Conservation (phyloP, 2,888 invertebrate genomes). For the Schizotus pectinicornis region DNA sequence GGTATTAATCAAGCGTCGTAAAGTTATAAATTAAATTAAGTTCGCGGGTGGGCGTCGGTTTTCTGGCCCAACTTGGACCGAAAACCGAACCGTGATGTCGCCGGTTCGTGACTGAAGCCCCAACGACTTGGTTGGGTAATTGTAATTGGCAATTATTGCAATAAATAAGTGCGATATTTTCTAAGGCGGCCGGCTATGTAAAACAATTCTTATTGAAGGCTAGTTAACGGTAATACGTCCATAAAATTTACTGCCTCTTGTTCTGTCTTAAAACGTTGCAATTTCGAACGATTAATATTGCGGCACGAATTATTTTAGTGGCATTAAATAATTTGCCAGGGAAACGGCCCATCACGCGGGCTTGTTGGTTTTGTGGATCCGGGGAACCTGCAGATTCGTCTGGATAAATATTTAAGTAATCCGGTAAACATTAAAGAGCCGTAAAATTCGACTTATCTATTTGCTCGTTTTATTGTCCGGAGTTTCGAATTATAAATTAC, state of each 20-base stretch:
- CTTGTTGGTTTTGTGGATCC: no score
- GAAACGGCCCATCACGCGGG: no score
- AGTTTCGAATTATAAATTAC: no score
- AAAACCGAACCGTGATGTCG: constrained; percentile 19
- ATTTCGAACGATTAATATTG: not conserved
- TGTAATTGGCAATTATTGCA: constrained; percentile 15
- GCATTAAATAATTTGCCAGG: no score
- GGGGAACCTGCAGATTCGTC: no score
- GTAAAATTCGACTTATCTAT: no score
- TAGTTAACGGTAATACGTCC: constrained; percentile 14
- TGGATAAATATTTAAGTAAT: no score
- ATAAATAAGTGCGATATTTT: constrained; percentile 18
- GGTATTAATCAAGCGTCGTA: constrained; percentile 23
- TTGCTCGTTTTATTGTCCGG: no score
- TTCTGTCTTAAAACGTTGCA: constrained; percentile 12
- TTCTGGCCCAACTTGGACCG: constrained; percentile 14
- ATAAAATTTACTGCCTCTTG: constrained; percentile 13
- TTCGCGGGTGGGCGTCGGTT: constrained; percentile 18
- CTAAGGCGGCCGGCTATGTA: not conserved
- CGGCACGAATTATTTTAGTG: no score
- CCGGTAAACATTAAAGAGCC: no score
- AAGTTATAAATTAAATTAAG: constrained; percentile 18
- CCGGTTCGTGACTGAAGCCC: constrained; percentile 17
- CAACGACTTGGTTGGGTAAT: constrained; percentile 20
- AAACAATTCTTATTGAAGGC: constrained; percentile 4